A percentile compares a stretch with the other conserved stretches of the same genome.
Evolutionary conservation across 2,797 vertebrate genomes (phyloP).

Genomic region (Sebastiscus tertius): DNA sequence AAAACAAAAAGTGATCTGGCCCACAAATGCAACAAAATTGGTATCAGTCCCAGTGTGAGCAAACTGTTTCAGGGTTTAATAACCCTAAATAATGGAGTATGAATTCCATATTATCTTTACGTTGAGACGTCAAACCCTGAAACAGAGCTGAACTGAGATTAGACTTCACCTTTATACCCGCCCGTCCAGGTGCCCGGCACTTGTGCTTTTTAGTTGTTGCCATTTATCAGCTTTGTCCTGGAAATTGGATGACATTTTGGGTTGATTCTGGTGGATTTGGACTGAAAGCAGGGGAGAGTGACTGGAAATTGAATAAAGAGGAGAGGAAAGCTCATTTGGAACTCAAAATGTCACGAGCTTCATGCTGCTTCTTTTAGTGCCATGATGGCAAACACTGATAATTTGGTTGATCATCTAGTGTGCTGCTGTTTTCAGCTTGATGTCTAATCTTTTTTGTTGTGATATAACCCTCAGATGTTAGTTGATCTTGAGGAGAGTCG

Average conservation of each 20-base stretch:
- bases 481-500: conserved; percentile 71
- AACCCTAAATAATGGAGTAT: background rate
- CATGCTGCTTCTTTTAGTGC: background rate
- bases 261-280: conserved; percentile 26
- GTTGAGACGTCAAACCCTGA: background rate
- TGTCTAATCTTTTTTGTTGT: conserved; percentile 26
- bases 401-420: background rate
- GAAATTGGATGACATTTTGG: conserved; percentile 20
- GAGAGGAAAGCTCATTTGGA: conserved; percentile 13
- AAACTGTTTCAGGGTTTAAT: background rate
- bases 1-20: background rate
- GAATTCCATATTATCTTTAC: background rate
- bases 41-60: background rate
- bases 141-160: background rate
- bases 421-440: conserved; percentile 17
- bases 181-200: background rate
- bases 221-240: background rate
- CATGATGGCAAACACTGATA: background rate
- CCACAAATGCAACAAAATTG: background rate
- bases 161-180: background rate
- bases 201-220: background rate
- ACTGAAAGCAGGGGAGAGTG: conserved; percentile 1
- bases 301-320: conserved; percentile 17
- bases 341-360: background rate
- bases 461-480: conserved; percentile 80